Base-by-base conservation (phyloP, 2,888 invertebrate species). In the Vannuccia rotundouncinata region DNA sequence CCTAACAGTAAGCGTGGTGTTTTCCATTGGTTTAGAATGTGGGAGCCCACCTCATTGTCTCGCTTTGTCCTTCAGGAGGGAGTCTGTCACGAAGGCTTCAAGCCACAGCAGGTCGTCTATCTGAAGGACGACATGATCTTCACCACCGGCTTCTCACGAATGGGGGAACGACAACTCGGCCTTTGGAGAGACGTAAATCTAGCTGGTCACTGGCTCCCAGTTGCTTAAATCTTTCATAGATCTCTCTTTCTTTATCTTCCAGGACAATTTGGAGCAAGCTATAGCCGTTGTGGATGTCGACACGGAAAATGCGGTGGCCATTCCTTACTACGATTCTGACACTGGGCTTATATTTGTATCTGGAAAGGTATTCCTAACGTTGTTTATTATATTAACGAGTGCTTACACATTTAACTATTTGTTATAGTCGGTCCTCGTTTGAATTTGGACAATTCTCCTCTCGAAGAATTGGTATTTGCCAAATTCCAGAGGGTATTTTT, bases 131-230 rank as follows among this genome's bases (percentile, higher is more conserved):
- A 93, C 29, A 91, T 92, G 31, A 90, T 96, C 45, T 90, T 96
- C 82, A 94, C 95, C 0, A 95, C 95, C 0, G 96, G 96, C 0
- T 97, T 96, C 89, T 95, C 95, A 0, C 91, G 94, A 82, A 92
- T 95, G 90, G 94, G 94, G 84, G 95, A 96, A 88, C 91, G 96
- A 17, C 94, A 96, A 87, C 95, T 94, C 89, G 94, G 94, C 0
- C 90, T 99, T 82, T 92, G 98, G 85, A 87, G 89, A 83, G 88
- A 88, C 83, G 45, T 45, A 17, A 45, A 17, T 45, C 17, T 45
- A 45, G 45, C 45, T 5, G 17, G 10, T 45, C 45, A 45, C 45
- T 45, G 17, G 45, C 10, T 45, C n/a, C n/a, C n/a, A n/a, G n/a
- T n/a, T n/a, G n/a, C n/a, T n/a, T 45, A 45, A 13, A 45, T 45